phyloP scores from a whole-genome alignment of 1,140 invertebrate species.

The Caenorhabditis briggsae region DNA sequence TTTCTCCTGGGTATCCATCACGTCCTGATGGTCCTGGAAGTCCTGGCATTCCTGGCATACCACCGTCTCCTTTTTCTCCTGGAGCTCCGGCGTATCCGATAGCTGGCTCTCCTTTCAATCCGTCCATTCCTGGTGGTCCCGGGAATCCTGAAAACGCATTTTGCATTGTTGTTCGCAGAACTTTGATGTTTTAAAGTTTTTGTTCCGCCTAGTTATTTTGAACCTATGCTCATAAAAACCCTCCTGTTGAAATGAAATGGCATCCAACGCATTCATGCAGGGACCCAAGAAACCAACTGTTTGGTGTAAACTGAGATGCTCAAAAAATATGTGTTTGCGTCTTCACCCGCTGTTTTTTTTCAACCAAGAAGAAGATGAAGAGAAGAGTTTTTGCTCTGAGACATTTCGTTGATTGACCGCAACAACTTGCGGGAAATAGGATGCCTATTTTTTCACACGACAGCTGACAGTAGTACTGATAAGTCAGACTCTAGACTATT shows the following conservation, averaged over 20 bases:
- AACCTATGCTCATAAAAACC: not conserved
- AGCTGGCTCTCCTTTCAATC: slow-evolving; percentile 77
- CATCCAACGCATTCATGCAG: too few relatives aligned
- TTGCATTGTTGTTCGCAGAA: not conserved
- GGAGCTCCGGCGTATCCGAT: slow-evolving; percentile 76
- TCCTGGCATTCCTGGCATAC: slow-evolving; percentile 75
- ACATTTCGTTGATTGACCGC: not conserved
- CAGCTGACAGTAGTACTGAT: slow-evolving; percentile 1
- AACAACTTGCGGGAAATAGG: not conserved
- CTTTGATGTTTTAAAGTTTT: not conserved
- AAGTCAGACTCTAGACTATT: not conserved
- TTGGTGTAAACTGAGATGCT: slow-evolving; percentile 24
- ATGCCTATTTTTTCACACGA: not conserved
- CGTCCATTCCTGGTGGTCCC: slow-evolving; percentile 80
- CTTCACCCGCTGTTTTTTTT: not conserved
- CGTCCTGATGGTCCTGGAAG: slow-evolving; percentile 76
- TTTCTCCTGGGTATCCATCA: slow-evolving; percentile 78
- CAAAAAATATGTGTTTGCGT: not conserved
- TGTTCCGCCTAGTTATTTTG: not conserved
- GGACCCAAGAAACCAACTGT: not conserved
- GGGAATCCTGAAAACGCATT: slow-evolving; percentile 65
- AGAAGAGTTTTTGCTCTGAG: slow-evolving; percentile 1
- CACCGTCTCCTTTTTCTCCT: slow-evolving; percentile 78
- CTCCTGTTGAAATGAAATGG: not conserved
- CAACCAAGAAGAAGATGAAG: not conserved